Conservation (phyloP, 1,140 invertebrate species). For the Semibalanus balanoides region DNA sequence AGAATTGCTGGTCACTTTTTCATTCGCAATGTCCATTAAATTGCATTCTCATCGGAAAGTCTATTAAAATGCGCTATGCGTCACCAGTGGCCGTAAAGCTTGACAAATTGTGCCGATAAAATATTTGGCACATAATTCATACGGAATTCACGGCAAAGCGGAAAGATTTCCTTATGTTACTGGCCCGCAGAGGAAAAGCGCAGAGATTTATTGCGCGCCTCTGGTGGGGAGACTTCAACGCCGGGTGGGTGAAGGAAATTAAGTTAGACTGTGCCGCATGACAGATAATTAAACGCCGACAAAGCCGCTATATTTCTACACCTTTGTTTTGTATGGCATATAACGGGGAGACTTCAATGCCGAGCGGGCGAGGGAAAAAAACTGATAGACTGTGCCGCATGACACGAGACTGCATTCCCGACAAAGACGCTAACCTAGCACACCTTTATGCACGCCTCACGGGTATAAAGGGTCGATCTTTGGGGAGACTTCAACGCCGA, state of each 20-base stretch:
- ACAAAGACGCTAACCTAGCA: too few species aligned
- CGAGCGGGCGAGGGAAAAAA: too few species aligned
- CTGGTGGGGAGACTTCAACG: neutral
- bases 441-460: too few species aligned
- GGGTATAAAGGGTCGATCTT: too few species aligned
- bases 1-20: constrained; percentile 1
- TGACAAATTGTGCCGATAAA: constrained; percentile 1
- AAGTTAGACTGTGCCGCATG: too few species aligned
- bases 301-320: too few species aligned
- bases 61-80: neutral
- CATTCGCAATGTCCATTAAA: constrained; percentile 2
- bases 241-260: neutral
- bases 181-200: neutral
- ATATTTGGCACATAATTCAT: neutral
- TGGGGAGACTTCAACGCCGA: too few species aligned
- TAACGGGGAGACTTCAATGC: too few species aligned
- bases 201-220: neutral
- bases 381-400: too few species aligned
- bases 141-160: neutral
- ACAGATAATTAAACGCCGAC: too few species aligned
- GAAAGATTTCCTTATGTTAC: neutral
- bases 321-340: too few species aligned
- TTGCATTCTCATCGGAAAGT: neutral
- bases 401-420: too few species aligned
- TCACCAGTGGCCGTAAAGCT: neutral